Evolutionary conservation across 2,888 invertebrate genomes (phyloP).

Genomic region (Phrixothrix hirtus): DNA sequence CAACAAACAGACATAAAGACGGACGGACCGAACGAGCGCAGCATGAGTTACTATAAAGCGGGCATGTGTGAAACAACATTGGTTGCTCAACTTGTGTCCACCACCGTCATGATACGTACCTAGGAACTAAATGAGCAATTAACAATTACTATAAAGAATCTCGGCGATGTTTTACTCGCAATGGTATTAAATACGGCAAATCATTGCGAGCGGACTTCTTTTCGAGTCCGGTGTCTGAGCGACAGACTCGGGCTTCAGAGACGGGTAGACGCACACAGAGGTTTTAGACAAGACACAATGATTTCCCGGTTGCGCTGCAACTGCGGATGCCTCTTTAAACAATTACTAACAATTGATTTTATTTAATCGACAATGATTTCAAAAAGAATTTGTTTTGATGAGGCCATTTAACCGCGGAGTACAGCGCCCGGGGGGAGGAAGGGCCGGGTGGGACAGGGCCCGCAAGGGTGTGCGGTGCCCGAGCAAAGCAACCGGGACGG

Average conservation of each 20-base stretch:
- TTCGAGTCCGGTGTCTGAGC: slow-evolving; percentile 40
- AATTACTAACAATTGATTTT: too few relatives aligned
- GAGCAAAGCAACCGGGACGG: slow-evolving; percentile 48
- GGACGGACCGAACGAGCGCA: slow-evolving; percentile 38
- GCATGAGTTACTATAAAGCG: slow-evolving; percentile 39
- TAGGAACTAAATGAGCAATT: slow-evolving; percentile 46
- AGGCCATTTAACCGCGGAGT: slow-evolving; percentile 28
- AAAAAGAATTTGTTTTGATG: too few relatives aligned
- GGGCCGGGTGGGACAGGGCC: slow-evolving; percentile 43
- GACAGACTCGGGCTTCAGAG: slow-evolving; percentile 57
- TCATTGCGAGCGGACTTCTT: slow-evolving; percentile 21
- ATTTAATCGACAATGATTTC: too few relatives aligned
- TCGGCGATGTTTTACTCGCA: slow-evolving; percentile 27
- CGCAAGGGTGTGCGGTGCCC: slow-evolving; percentile 55
- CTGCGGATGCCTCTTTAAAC: slow-evolving; percentile 33
- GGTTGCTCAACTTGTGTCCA: slow-evolving; percentile 56
- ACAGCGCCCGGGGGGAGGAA: slow-evolving; percentile 41
- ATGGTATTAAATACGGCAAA: slow-evolving; percentile 14
- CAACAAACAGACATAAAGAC: slow-evolving; percentile 37
- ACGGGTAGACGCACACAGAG: slow-evolving; percentile 85
- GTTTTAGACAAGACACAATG: slow-evolving; percentile 89
- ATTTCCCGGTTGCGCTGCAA: slow-evolving; percentile 59
- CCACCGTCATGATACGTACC: slow-evolving; percentile 56
- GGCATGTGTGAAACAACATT: slow-evolving; percentile 47
- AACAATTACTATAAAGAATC: slow-evolving; percentile 30